These are phyloP conservation scores for Lacerta bilineata DNA, from an alignment of 2,797 vertebrate species.

Conservation along the genomic window DNA sequence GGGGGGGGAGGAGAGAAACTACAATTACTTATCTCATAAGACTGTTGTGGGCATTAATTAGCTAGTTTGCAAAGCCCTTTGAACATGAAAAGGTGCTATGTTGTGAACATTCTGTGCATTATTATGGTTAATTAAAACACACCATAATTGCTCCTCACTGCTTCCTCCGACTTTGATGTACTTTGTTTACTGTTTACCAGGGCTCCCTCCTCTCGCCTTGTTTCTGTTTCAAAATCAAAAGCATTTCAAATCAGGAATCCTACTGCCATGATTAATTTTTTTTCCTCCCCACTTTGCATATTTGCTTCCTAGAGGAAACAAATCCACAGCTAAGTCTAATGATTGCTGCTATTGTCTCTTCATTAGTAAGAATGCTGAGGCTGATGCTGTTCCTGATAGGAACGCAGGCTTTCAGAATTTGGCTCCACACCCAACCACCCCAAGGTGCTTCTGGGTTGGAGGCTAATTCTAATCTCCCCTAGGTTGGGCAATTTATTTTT, in stretches of 20 bases:
- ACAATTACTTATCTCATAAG: constrained; percentile 31
- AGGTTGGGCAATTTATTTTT: constrained; percentile 81
- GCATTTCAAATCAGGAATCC: constrained; percentile 54
- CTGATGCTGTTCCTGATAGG: constrained; percentile 59
- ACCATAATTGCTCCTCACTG: constrained; percentile 36
- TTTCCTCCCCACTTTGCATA: constrained; percentile 22
- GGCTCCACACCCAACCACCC: constrained; percentile 67
- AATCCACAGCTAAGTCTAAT: constrained; percentile 46
- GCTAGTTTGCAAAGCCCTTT: constrained; percentile 43
- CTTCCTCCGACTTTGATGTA: constrained; percentile 24
- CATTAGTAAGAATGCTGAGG: constrained; percentile 60
- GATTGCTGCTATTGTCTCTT: constrained; percentile 56
- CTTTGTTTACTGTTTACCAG: constrained; percentile 38
- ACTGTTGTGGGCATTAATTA: neutral
- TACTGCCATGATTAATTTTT: constrained; percentile 51
- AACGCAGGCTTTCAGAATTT: constrained; percentile 58
- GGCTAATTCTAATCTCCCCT: constrained; percentile 77
- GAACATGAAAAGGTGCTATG: constrained; percentile 35
- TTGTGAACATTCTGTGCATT: constrained; percentile 27
- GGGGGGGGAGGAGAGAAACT: neutral
- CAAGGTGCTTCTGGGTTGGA: constrained; percentile 73
- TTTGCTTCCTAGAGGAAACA: constrained; percentile 55
- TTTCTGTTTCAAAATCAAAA: constrained; percentile 48
- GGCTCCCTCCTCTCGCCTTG: constrained; percentile 39
- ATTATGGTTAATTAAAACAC: constrained; percentile 47